Evolutionary conservation across 2,113 vertebrate genomes (phyloP), one percentile per base, ranked within the genome.

Genomic region (Rhipidura dahli): DNA sequence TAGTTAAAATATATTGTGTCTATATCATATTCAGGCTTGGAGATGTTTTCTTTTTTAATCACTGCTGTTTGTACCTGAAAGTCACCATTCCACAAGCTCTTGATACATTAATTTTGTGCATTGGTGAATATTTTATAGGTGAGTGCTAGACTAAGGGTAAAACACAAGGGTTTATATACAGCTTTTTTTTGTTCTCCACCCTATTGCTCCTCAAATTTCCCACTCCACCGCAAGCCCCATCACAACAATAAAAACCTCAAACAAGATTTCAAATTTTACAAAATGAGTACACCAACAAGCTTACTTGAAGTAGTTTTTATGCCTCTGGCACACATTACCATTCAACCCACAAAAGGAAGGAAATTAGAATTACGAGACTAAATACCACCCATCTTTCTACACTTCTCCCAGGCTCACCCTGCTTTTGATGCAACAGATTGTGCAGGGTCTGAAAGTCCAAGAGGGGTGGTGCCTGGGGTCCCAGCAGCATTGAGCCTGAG

Each of bases 321-420:
- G 70, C 13, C 64, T 51, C 14, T 81, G 82, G 51, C 72, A 53
- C 6, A 35, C 31, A 31, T 65, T 75, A 33, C 24, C 39, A 30
- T 60, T 68, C 78, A 82, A 61, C n/a, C 50, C 66, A 59, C 59
- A 94, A 76, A 91, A 80, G 91, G 83, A 93, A 97, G 91, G 94
- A 96, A 96, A 85, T 33, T 27, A 94, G 68, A 91, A 75, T 79
- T 49, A 49, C 8, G 7, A 49, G 13, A 64, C 19, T 35, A n/a
- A 44, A 40, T 40, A n/a, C 39, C 44, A 42, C 26, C 4, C 28
- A 60, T 61, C 30, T 78, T 87, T 71, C 61, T 79, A 9, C 61
- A 68, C 40, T 61, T 87, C 37, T 76, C 49, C 31, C 35, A 64
- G 60, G 28, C 47, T 84, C 68, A 63, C 35, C 81, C 37, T 71